A percentile compares a stretch with the other conserved stretches of the same genome.
phyloP scores from a whole-genome alignment of 2,113 vertebrate genomes.

The Zapornia atra region DNA sequence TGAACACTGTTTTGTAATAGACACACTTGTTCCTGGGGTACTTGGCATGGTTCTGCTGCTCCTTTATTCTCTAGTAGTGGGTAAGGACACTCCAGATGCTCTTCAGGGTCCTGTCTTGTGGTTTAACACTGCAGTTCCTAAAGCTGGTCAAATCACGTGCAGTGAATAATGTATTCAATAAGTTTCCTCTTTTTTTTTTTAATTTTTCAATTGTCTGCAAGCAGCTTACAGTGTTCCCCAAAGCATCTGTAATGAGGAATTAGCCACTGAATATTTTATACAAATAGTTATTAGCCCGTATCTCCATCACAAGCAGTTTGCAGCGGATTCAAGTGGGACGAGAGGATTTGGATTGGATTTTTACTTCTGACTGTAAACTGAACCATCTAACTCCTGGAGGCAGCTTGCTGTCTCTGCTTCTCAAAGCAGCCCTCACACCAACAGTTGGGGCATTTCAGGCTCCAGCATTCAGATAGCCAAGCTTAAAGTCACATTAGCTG shows the following conservation, averaged over 20 bases:
- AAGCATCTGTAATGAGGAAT: slow-evolving; percentile 34
- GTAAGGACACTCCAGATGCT: not conserved
- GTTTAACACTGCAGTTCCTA: not conserved
- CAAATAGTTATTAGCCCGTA: slow-evolving; percentile 11
- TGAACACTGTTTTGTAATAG: not conserved
- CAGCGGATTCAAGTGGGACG: not conserved
- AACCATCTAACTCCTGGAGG: not conserved
- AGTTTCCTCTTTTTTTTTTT: not conserved
- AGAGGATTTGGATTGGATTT: not conserved
- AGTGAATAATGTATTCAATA: not conserved
- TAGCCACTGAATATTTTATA: slow-evolving; percentile 52
- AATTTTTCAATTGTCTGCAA: slow-evolving; percentile 19
- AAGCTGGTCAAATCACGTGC: not conserved
- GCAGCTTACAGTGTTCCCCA: not conserved
- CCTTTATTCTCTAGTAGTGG: not conserved
- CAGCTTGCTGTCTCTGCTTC: not conserved
- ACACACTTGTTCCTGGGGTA: not conserved
- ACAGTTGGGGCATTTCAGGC: not conserved
- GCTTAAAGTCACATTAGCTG: not conserved
- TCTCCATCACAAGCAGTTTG: slow-evolving; percentile 7
- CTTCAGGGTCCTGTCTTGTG: not conserved
- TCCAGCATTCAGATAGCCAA: not conserved
- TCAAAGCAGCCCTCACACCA: not conserved
- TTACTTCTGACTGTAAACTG: not conserved
- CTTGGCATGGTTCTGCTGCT: not conserved